Evolutionary conservation across 2,797 vertebrate genomes (phyloP).

Genomic region (Danio aesculapii): DNA sequence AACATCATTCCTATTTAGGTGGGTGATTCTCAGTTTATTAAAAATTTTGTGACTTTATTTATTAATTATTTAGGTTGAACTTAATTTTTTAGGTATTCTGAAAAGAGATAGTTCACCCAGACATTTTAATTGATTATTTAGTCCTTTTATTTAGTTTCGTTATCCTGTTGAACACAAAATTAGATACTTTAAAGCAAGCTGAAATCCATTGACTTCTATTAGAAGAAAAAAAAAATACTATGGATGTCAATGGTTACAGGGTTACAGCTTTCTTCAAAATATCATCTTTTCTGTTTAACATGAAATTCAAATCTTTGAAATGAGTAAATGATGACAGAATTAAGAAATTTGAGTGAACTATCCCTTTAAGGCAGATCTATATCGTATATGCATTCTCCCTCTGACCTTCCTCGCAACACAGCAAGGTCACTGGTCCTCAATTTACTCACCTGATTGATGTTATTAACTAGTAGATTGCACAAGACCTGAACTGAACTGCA

Average conservation of each 20-base stretch:
- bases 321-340: too few relatives aligned
- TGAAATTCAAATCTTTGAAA: too few relatives aligned
- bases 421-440: neutral
- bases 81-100: neutral
- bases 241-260: too few relatives aligned
- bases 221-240: too few relatives aligned
- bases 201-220: too few relatives aligned
- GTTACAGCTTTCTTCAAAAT: too few relatives aligned
- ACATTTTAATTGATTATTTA: too few relatives aligned
- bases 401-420: neutral
- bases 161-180: too few relatives aligned
- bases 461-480: neutral
- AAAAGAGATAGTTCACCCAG: too few relatives aligned
- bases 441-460: neutral
- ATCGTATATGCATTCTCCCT: neutral
- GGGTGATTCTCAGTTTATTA: neutral
- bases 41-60: neutral
- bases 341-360: neutral
- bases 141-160: too few relatives aligned
- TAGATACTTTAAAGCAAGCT: too few relatives aligned
- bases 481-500: neutral
- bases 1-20: neutral
- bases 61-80: neutral
- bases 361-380: neutral
- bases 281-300: too few relatives aligned